Percentiles rank a stretch among this genome's conserved stretches.
These are phyloP conservation scores for Danaus chrysippus DNA, from an alignment of 2,888 invertebrate genomes.

Conservation along the genomic window DNA sequence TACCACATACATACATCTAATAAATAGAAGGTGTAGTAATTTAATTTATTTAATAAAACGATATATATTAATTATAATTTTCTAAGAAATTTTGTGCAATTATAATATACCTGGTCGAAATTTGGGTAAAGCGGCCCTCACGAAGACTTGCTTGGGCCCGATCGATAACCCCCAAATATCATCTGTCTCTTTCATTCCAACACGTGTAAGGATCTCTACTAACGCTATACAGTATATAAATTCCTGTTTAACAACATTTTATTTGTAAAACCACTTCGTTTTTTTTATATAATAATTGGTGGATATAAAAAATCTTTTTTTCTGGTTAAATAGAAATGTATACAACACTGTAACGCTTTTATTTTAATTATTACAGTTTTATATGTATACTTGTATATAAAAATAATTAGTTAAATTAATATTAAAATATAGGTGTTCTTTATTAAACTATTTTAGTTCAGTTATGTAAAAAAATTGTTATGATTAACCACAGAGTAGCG, in stretches of 20 bases:
- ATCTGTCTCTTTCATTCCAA: constrained; percentile 32
- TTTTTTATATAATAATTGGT: neutral
- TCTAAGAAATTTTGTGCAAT: constrained; percentile 23
- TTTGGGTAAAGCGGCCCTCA: constrained; percentile 30
- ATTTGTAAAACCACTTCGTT: constrained; percentile 17
- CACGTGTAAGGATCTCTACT: constrained; percentile 22
- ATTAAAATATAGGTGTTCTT: too few species aligned
- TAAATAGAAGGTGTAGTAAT: neutral
- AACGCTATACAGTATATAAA: constrained; percentile 15
- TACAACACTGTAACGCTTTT: too few species aligned
- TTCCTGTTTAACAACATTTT: constrained; percentile 29
- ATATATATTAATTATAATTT: neutral
- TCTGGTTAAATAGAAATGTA: neutral
- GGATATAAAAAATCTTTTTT: neutral
- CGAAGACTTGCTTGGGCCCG: constrained; percentile 24
- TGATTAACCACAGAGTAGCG: too few species aligned
- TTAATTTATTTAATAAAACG: neutral
- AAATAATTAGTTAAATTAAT: too few species aligned
- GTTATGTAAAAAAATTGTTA: too few species aligned
- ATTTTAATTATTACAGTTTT: too few species aligned
- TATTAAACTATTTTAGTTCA: too few species aligned
- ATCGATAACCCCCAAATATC: constrained; percentile 38
- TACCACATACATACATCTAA: neutral
- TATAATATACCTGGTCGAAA: constrained; percentile 33
- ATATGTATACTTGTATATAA: too few species aligned